Evolutionary conservation across 2,888 invertebrate species (phyloP).

Genomic region (Candidula unifasciata): DNA sequence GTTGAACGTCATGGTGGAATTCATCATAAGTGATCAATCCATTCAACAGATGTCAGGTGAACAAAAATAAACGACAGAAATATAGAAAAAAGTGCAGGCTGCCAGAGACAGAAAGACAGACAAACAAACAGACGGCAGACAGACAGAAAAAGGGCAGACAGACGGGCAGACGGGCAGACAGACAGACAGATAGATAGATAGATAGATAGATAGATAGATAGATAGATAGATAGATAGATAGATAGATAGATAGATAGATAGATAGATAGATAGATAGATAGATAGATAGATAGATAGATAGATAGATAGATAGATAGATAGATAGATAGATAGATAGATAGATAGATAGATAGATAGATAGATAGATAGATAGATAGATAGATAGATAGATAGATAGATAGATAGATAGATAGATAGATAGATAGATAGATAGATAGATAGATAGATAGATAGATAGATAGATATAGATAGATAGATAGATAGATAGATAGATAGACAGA

Average conservation of each 20-base stretch:
- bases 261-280: background rate
- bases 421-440: background rate
- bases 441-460: no score
- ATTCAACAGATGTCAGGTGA: no score
- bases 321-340: no score
- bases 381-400: background rate
- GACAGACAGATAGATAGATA: background rate
- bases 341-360: background rate
- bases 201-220: background rate
- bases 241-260: background rate
- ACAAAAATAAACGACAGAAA: background rate
- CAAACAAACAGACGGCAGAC: background rate
- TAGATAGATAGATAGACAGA: no score
- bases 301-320: background rate
- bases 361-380: background rate
- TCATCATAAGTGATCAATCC: no score
- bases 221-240: background rate
- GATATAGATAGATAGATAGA: no score
- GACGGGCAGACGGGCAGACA: background rate
- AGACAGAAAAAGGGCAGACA: background rate
- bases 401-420: background rate
- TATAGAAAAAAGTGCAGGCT: background rate
- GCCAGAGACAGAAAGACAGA: background rate
- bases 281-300: background rate
- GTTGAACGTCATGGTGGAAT: no score